phyloP scores from a whole-genome alignment of 2,888 invertebrate species.

The Lasioglossum vierecki region DNA sequence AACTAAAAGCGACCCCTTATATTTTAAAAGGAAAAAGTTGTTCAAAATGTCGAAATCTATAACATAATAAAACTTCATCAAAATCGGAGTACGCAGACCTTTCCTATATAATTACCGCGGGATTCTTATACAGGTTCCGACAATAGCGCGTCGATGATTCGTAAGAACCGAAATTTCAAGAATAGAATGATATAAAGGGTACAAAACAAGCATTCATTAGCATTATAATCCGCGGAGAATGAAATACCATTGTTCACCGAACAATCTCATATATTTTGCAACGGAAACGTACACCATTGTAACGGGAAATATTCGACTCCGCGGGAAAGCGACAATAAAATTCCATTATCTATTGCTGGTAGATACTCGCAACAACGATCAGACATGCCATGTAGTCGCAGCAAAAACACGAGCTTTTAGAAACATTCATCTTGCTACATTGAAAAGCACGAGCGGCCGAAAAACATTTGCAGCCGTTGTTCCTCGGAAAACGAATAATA shows the following conservation, averaged over 20 bases:
- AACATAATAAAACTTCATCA: too few relatives aligned
- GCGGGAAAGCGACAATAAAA: neutral
- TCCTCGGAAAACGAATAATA: neutral
- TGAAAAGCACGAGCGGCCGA: neutral
- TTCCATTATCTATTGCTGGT: neutral
- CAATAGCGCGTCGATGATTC: neutral
- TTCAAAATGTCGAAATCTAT: too few relatives aligned
- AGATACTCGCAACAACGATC: neutral
- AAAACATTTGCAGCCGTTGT: neutral
- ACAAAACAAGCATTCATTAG: neutral
- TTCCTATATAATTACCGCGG: too few relatives aligned
- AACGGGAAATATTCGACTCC: neutral
- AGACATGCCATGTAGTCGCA: neutral
- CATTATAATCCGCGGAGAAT: neutral
- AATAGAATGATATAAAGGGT: neutral
- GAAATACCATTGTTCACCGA: neutral
- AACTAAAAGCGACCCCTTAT: too few relatives aligned
- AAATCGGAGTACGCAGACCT: too few relatives aligned
- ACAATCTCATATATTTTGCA: neutral
- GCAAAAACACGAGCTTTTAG: neutral
- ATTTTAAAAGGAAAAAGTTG: too few relatives aligned
- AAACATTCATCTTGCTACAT: neutral
- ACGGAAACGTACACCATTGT: neutral
- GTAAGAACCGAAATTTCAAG: neutral
- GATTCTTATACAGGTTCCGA: neutral